Conservation (phyloP, 2,797 vertebrate species). For the Chaetophractus vellerosus region DNA sequence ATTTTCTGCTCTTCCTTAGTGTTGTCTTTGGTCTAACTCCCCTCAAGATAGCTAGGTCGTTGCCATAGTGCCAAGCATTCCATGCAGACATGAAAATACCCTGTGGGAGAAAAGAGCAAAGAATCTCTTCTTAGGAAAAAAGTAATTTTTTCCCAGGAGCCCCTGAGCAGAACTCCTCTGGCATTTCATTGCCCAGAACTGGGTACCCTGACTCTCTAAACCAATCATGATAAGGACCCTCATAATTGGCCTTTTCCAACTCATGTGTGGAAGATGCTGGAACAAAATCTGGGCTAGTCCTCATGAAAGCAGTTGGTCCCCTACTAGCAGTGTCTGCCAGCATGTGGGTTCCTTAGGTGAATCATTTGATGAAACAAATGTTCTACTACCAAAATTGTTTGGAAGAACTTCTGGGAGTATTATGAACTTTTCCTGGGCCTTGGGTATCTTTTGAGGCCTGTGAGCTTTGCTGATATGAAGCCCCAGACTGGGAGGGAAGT, state of each 20-base stretch:
- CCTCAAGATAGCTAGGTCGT: not conserved
- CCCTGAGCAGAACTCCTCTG: not conserved
- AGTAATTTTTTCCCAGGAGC: not conserved
- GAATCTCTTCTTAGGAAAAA: not conserved
- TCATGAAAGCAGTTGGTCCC: fast-evolving
- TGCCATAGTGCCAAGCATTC: not conserved
- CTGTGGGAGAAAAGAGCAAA: not conserved
- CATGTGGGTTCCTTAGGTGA: not conserved
- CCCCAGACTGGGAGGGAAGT: not conserved
- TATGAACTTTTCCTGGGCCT: not conserved
- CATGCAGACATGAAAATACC: not conserved
- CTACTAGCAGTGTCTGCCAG: not conserved
- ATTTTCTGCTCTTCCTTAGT: not conserved
- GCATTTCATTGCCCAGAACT: not conserved
- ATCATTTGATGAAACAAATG: not conserved
- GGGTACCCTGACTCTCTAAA: not conserved
- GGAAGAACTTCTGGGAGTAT: not conserved
- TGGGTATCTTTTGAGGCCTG: not conserved
- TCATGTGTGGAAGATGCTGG: too few relatives aligned
- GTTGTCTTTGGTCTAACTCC: not conserved
- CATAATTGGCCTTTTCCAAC: fast-evolving
- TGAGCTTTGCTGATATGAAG: not conserved
- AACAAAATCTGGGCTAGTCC: not conserved
- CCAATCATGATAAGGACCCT: not conserved
- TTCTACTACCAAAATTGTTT: not conserved